These are phyloP conservation scores for Betta splendens DNA, from an alignment of 2,797 vertebrate genomes.

Conservation along the genomic window DNA sequence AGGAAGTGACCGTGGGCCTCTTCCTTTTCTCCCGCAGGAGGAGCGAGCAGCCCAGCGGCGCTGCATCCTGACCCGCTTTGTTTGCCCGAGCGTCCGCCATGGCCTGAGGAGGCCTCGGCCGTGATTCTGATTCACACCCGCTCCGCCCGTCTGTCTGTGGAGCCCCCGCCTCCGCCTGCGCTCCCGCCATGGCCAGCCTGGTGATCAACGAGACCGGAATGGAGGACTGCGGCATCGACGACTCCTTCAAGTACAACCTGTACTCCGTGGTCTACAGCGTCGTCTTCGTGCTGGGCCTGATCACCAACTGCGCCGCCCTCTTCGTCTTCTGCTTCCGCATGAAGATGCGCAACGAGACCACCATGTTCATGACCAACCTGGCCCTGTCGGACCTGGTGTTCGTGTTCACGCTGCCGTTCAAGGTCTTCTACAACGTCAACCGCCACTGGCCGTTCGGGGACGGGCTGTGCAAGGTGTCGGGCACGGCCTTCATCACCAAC, in stretches of 20 bases:
- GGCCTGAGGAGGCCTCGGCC: constrained; percentile 53
- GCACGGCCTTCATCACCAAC: constrained; percentile 96
- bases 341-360: constrained; percentile 94
- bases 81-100: constrained; percentile 53
- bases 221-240: constrained; percentile 91
- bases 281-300: constrained; percentile 92
- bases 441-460: constrained; percentile 97
- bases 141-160: constrained; percentile 11
- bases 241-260: constrained; percentile 98
- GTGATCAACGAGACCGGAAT: constrained; percentile 88
- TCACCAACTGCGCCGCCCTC: constrained; percentile 95
- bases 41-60: constrained; percentile 31
- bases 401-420: constrained; percentile 95
- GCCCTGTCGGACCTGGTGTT: constrained; percentile 95
- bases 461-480: constrained; percentile 93
- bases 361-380: constrained; percentile 97
- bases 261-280: constrained; percentile 95
- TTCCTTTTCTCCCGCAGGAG: constrained; percentile 69
- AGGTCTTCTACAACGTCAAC: constrained; percentile 97
- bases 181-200: constrained; percentile 78
- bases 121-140: too few relatives aligned
- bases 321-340: constrained; percentile 97
- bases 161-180: background rate
- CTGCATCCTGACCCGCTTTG: constrained; percentile 57
- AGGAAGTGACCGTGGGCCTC: constrained; percentile 63